A percentile compares a stretch with the other conserved stretches of the same genome.
Conservation (phyloP, 2,797 vertebrate species). For the Liparis tanakae region DNA sequence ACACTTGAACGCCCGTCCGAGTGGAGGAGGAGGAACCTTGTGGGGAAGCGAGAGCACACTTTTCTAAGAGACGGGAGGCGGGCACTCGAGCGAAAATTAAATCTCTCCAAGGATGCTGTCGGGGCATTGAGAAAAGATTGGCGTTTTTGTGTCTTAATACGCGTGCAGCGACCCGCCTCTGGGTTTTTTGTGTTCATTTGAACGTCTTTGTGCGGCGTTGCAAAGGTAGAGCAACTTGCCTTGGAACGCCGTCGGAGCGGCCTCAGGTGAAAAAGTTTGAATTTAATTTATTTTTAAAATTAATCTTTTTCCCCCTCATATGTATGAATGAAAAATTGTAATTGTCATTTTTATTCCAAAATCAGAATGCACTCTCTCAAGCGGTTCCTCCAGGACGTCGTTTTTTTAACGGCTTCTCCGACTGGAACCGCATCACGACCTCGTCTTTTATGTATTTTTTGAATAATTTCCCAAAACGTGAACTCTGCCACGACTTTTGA, state of each 20-base stretch:
- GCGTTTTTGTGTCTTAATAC: constrained; percentile 65
- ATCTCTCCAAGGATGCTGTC: constrained; percentile 77
- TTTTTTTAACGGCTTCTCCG: constrained; percentile 26
- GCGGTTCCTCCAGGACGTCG: constrained; percentile 13
- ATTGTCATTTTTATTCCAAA: constrained; percentile 50
- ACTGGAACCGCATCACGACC: constrained; percentile 43
- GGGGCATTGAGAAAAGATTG: constrained; percentile 65
- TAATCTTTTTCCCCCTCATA: neutral
- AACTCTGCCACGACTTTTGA: constrained; percentile 42
- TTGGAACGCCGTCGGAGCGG: constrained; percentile 8
- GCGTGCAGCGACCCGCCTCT: constrained; percentile 26
- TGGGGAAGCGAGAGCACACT: constrained; percentile 63
- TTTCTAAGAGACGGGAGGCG: constrained; percentile 71
- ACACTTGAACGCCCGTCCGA: constrained; percentile 74
- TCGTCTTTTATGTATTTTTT: constrained; percentile 63
- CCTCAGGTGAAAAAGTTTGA: constrained; percentile 38
- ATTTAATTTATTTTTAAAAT: constrained; percentile 29
- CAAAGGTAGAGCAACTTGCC: constrained; percentile 37
- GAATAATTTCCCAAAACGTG: constrained; percentile 49
- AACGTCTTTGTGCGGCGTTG: constrained; percentile 25
- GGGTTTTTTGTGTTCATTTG: constrained; percentile 46
- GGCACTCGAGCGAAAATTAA: constrained; percentile 80
- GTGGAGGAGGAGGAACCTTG: constrained; percentile 71
- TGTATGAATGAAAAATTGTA: constrained; percentile 15
- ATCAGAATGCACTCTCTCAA: constrained; percentile 48